Percentiles rank a stretch among this genome's conserved stretches.
phyloP scores from a whole-genome alignment of 2,888 invertebrate genomes.

The Drosophila percnosoma region DNA sequence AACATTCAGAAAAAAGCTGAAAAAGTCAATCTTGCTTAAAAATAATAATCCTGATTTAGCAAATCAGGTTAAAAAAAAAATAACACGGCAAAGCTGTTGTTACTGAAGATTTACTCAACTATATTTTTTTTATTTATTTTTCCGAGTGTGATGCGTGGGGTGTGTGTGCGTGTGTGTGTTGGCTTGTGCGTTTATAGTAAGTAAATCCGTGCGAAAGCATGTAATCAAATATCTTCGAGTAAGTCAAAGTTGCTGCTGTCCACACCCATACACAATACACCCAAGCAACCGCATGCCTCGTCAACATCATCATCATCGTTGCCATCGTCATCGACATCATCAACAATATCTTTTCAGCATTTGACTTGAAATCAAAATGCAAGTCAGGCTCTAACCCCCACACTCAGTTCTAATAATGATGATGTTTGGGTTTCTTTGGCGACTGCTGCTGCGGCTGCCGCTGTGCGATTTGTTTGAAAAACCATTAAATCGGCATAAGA shows the following conservation, averaged over 20 bases:
- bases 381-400: conserved; percentile 54
- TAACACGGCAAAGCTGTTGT: background rate
- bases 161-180: conserved; percentile 10
- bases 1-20: no score
- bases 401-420: conserved; percentile 25
- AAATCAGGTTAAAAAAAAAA: background rate
- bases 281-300: conserved; percentile 14
- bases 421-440: conserved; percentile 11
- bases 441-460: conserved; percentile 9
- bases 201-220: conserved; percentile 50
- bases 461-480: conserved; percentile 52
- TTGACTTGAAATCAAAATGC: conserved; percentile 53
- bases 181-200: conserved; percentile 26
- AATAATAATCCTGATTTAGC: background rate
- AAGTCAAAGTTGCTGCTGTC: conserved; percentile 29
- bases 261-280: conserved; percentile 16
- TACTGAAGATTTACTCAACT: background rate
- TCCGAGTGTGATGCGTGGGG: conserved; percentile 12
- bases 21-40: background rate
- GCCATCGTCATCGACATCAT: background rate
- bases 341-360: conserved; percentile 28
- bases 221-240: conserved; percentile 37
- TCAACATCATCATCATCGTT: conserved; percentile 27
- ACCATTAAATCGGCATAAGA: conserved; percentile 60
- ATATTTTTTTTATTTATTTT: background rate